These are phyloP conservation scores for Bunonema sp. DNA, from an alignment of 2,888 invertebrate species.

Conservation along the genomic window DNA sequence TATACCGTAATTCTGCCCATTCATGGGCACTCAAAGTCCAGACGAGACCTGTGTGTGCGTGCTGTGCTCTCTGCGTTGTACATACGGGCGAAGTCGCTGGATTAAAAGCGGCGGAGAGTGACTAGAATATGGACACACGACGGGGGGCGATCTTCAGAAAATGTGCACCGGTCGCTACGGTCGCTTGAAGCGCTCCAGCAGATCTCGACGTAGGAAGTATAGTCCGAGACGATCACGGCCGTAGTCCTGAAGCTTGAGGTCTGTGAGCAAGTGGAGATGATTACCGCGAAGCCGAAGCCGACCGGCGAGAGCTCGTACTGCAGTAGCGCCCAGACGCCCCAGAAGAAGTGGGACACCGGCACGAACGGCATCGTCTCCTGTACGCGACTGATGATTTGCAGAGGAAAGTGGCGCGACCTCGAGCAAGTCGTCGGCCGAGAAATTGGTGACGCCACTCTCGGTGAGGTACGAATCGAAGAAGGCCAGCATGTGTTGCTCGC, in stretches of 20 bases:
- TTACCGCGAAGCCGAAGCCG: slow-evolving; percentile 37
- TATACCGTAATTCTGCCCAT: too few species aligned
- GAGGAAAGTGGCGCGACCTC: slow-evolving; percentile 2
- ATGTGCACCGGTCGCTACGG: neutral
- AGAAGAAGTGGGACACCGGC: slow-evolving; percentile 75
- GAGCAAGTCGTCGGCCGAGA: slow-evolving; percentile 9
- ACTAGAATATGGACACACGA: too few species aligned
- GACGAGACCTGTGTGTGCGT: too few species aligned
- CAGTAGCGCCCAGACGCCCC: slow-evolving; percentile 66
- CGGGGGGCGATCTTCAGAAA: slow-evolving; percentile 1
- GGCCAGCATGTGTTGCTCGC: slow-evolving; percentile 63
- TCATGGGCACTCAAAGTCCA: too few species aligned
- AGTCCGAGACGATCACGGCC: slow-evolving; percentile 31
- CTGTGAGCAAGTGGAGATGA: neutral
- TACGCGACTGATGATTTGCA: slow-evolving; percentile 40
- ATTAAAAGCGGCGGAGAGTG: too few species aligned
- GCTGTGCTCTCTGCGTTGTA: too few species aligned
- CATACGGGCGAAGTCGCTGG: too few species aligned
- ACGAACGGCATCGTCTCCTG: slow-evolving; percentile 69
- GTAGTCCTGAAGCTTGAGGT: slow-evolving; percentile 21
- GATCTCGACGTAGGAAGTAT: slow-evolving; percentile 25
- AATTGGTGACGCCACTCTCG: slow-evolving; percentile 1
- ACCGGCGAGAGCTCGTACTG: slow-evolving; percentile 42
- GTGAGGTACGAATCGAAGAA: slow-evolving; percentile 10
- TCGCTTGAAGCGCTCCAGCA: slow-evolving; percentile 12